Conservation (phyloP, 2,113 vertebrate species). For the Ginglymostoma cirratum region DNA sequence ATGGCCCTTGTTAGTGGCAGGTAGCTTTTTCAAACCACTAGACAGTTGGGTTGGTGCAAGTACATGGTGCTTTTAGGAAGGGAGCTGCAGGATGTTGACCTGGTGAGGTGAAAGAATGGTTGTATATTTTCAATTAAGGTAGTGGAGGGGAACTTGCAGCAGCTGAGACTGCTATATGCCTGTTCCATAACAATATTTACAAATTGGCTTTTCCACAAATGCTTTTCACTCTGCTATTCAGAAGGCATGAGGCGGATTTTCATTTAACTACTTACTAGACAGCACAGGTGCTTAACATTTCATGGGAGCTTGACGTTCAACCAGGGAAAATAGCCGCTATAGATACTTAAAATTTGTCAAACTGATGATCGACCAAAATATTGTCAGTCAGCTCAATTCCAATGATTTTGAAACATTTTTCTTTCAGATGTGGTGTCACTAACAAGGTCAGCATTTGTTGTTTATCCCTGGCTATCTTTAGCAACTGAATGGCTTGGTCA, state of each 20-base stretch:
- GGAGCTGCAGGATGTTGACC: too few relatives aligned
- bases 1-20: too few relatives aligned
- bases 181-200: background rate
- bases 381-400: background rate
- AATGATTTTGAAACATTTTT: background rate
- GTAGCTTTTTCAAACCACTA: background rate
- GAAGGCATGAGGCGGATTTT: background rate
- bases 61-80: background rate
- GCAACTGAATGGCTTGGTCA: too few relatives aligned
- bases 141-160: background rate
- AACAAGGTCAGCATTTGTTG: too few relatives aligned
- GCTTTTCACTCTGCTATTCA: background rate
- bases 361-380: background rate
- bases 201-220: background rate
- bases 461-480: too few relatives aligned
- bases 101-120: background rate
- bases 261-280: background rate
- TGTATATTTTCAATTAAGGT: background rate
- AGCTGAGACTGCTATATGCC: background rate
- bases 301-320: background rate
- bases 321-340: too few relatives aligned
- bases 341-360: background rate
- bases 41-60: background rate
- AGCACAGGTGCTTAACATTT: background rate
- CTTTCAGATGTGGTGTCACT: too few relatives aligned